These are phyloP conservation scores for Aphelocoma coerulescens DNA, from an alignment of 2,113 vertebrate genomes.

Conservation along the genomic window DNA sequence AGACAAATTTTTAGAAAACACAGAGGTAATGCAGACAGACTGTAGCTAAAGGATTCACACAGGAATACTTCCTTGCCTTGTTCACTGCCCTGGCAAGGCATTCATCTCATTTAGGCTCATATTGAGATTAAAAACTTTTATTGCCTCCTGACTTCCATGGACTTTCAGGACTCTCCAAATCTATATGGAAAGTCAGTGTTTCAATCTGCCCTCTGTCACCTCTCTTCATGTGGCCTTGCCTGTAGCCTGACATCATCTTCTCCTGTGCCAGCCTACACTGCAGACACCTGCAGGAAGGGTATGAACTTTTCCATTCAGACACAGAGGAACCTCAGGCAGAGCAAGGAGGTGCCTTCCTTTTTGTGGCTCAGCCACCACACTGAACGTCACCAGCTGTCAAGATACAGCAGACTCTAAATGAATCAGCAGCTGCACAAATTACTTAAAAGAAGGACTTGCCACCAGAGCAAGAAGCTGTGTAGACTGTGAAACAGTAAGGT, in stretches of 20 bases:
- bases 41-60: background rate
- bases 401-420: background rate
- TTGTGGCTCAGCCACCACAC: background rate
- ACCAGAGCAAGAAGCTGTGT: background rate
- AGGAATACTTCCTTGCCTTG: background rate
- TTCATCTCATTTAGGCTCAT: background rate
- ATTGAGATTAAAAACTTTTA: background rate
- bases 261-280: rapidly evolving
- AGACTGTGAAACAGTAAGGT: background rate
- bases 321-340: background rate
- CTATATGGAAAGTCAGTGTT: background rate
- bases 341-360: background rate
- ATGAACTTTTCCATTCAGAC: background rate
- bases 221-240: background rate
- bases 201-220: background rate
- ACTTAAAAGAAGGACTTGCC: background rate
- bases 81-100: background rate
- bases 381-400: background rate
- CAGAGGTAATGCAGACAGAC: background rate
- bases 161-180: background rate
- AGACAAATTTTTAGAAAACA: background rate
- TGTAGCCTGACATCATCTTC: background rate
- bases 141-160: background rate
- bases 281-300: background rate
- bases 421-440: background rate